phyloP scores from a whole-genome alignment of 1,140 invertebrate genomes.

The Bicyclus anynana region DNA sequence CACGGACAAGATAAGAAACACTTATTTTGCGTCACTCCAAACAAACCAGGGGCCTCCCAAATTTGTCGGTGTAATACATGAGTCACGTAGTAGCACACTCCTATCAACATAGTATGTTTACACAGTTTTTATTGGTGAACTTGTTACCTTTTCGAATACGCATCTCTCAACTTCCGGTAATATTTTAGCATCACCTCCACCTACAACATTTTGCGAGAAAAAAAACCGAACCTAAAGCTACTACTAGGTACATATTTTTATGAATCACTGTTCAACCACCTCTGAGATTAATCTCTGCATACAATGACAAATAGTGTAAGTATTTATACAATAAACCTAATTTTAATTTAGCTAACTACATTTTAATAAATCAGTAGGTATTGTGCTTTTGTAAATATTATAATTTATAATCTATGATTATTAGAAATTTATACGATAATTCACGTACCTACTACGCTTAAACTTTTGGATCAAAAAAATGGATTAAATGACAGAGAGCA shows the following conservation, averaged over 20 bases:
- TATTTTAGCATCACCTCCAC: background rate
- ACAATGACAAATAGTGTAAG: background rate
- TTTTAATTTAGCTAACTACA: too few relatives aligned
- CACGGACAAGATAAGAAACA: slow-evolving; percentile 39
- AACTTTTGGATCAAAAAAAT: too few relatives aligned
- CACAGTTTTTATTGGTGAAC: background rate
- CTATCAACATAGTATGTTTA: background rate
- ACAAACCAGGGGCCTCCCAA: slow-evolving; percentile 29
- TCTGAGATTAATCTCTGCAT: background rate
- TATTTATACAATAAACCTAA: too few relatives aligned
- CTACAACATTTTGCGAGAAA: background rate
- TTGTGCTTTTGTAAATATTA: too few relatives aligned
- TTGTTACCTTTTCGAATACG: background rate
- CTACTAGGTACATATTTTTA: background rate
- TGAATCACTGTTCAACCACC: background rate
- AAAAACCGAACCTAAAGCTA: background rate
- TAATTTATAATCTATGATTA: too few relatives aligned
- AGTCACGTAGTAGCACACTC: slow-evolving; percentile 23
- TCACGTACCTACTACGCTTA: too few relatives aligned
- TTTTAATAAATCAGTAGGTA: too few relatives aligned
- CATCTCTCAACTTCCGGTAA: background rate
- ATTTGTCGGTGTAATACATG: slow-evolving; percentile 42
- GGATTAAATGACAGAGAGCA: too few relatives aligned
- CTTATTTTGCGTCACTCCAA: slow-evolving; percentile 23
- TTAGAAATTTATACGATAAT: too few relatives aligned